Base-by-base conservation (phyloP, 2,888 invertebrate species). In the Dioctria linearis region DNA sequence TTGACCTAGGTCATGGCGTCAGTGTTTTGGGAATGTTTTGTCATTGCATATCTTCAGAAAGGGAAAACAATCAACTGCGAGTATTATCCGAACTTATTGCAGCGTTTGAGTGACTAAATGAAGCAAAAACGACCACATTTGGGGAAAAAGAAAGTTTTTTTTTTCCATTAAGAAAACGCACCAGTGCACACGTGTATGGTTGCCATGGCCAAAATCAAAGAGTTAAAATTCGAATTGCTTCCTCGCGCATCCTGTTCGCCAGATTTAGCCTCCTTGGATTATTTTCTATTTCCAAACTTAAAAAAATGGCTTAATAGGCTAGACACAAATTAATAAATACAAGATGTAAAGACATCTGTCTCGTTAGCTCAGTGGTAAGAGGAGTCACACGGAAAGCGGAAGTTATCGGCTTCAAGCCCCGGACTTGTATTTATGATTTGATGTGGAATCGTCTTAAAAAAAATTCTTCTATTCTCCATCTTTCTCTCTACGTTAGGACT, bases 171-270 rank as follows among this genome's bases (percentile, higher is more conserved):
- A 40, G 80, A 83, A 37, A 83, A 82, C 49, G 81, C 83, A 75
- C 79, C 51, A 46, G 40, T 57, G n/a, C 82, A 84, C 78, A 81
- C 54, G 0, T 83, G 63, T 8, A n/a, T 66, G 13, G 78, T 79
- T 57, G 76, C 83, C 2, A 82, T 81, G 81, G 81, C 82, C 57
- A 84, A 83, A 83, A 43, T 84, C 13, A 46, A 83, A 49, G 67
- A 84, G 81, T 80, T 83, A 43, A 11, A 61, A 37, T 83, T 78
- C 78, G 79, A 84, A 83, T 59, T 82, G 78, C 75, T 83, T 59
- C 79, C 80, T n/a, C 84, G 84, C 80, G 80, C 84, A 43, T 82
- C 83, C 3, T n/a, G n/a, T n/a, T n/a, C n/a, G n/a, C n/a, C n/a
- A n/a, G n/a, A n/a, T n/a, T n/a, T n/a, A n/a, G n/a, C n/a, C n/a